phyloP scores from a whole-genome alignment of 2,113 vertebrate genomes.

The Gnathonemus echidnorhynchus region DNA sequence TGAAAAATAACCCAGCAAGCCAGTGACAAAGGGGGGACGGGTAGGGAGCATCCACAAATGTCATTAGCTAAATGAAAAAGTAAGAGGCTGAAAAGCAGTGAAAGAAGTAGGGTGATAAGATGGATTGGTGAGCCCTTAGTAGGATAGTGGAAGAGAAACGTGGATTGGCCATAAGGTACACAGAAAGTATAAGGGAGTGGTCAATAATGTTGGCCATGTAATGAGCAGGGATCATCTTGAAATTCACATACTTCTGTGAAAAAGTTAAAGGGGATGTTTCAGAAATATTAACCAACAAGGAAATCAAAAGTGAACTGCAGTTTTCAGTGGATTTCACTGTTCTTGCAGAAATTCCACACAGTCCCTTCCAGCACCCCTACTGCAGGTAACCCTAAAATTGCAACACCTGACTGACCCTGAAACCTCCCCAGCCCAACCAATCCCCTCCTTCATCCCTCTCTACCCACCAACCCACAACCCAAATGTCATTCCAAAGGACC shows the following conservation, averaged over 20 bases:
- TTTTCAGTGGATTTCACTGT: slow-evolving; percentile 63
- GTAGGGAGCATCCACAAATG: background rate
- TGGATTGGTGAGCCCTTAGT: background rate
- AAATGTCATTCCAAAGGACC: slow-evolving; percentile 3
- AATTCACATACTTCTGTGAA: background rate
- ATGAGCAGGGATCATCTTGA: background rate
- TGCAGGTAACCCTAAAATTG: slow-evolving; percentile 58
- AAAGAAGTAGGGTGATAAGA: slow-evolving; percentile 14
- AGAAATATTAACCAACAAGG: background rate
- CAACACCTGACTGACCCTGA: background rate
- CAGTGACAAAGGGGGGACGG: background rate
- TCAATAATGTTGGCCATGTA: background rate
- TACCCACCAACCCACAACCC: background rate
- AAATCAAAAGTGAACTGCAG: background rate
- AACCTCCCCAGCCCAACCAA: slow-evolving; percentile 10
- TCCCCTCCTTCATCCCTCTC: background rate
- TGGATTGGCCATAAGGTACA: background rate
- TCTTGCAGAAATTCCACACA: slow-evolving; percentile 68
- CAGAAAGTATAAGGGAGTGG: background rate
- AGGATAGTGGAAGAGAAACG: background rate
- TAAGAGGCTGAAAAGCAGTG: slow-evolving; percentile 2
- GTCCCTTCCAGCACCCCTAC: slow-evolving; percentile 67
- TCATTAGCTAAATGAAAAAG: background rate
- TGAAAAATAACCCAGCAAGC: background rate
- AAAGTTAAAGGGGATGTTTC: background rate